A percentile compares a stretch with the other conserved stretches of the same genome.
These are phyloP conservation scores for Dendrolimus punctatus DNA, from an alignment of 1,140 invertebrate species.

Conservation along the genomic window DNA sequence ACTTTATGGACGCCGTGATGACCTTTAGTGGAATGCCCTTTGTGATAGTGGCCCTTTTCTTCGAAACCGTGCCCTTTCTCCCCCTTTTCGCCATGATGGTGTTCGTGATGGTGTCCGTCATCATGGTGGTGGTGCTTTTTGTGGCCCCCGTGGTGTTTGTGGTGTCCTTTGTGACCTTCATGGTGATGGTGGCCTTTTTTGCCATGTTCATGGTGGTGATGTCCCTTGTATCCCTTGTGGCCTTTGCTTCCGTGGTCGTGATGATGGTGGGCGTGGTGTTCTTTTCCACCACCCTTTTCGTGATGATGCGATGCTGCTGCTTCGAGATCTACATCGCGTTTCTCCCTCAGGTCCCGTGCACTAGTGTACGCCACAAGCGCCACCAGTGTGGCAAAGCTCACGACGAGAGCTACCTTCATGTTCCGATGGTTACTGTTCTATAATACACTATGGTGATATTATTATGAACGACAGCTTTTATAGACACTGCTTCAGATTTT, in stretches of 20 bases:
- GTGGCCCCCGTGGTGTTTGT: slow-evolving; percentile 80
- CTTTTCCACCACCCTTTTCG: slow-evolving; percentile 59
- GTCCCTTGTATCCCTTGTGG: slow-evolving; percentile 72
- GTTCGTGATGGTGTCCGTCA: slow-evolving; percentile 80
- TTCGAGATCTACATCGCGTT: slow-evolving; percentile 42
- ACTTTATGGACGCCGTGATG: slow-evolving; percentile 82
- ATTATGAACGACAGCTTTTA: slow-evolving; percentile 40
- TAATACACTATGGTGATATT: slow-evolving; percentile 19
- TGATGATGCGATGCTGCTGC: slow-evolving; percentile 47
- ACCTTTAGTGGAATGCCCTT: slow-evolving; percentile 83
- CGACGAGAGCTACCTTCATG: slow-evolving; percentile 38
- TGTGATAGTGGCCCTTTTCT: slow-evolving; percentile 78
- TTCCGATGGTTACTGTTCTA: slow-evolving; percentile 28
- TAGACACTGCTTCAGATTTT: slow-evolving; percentile 46
- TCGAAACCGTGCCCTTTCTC: slow-evolving; percentile 76
- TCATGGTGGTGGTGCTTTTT: slow-evolving; percentile 83
- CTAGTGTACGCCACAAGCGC: slow-evolving; percentile 28
- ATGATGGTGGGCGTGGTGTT: slow-evolving; percentile 64
- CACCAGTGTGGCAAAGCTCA: slow-evolving; percentile 28
- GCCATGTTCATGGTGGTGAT: slow-evolving; percentile 78
- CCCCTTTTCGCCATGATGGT: slow-evolving; percentile 78
- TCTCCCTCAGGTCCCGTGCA: slow-evolving; percentile 36
- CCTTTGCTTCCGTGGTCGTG: slow-evolving; percentile 70
- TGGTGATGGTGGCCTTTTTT: slow-evolving; percentile 82
- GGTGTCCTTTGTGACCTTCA: slow-evolving; percentile 78